These are phyloP conservation scores for Luscinia luscinia DNA, from an alignment of 2,797 vertebrate species.

Conservation along the genomic window DNA sequence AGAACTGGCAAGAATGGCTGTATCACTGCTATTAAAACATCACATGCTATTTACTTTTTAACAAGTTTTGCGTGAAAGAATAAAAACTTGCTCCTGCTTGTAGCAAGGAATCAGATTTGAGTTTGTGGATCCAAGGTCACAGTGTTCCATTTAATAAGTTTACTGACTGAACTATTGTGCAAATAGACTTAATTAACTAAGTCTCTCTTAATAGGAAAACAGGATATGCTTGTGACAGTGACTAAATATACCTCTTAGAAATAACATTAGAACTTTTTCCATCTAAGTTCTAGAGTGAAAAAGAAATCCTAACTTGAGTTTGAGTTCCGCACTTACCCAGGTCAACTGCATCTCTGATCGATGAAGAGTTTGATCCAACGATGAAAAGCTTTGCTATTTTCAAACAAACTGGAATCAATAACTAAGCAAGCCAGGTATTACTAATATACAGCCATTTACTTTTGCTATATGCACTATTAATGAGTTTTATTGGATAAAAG, in stretches of 20 bases:
- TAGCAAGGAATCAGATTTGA: not conserved
- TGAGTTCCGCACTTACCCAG: constrained; percentile 85
- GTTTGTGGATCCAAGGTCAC: not conserved
- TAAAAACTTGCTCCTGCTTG: not conserved
- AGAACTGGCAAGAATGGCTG: not conserved
- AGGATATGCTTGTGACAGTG: not conserved
- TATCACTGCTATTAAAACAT: not conserved
- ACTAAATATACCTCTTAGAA: not conserved
- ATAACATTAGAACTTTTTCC: not conserved
- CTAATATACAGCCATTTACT: not conserved
- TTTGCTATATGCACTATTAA: not conserved
- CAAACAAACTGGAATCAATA: constrained; percentile 58
- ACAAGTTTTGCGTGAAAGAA: not conserved
- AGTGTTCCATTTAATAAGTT: not conserved
- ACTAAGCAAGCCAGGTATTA: not conserved
- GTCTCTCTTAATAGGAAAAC: not conserved
- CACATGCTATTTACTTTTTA: not conserved
- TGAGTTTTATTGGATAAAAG: not conserved
- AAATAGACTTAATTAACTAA: not conserved
- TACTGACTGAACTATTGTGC: not conserved
- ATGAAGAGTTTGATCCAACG: constrained; percentile 84
- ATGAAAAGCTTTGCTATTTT: constrained; percentile 92
- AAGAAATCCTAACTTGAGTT: not conserved
- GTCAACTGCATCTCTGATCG: constrained; percentile 88
- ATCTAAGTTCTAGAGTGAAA: not conserved